These are phyloP conservation scores for Bombycilla garrulus DNA, from an alignment of 2,113 vertebrate species.

Conservation along the genomic window DNA sequence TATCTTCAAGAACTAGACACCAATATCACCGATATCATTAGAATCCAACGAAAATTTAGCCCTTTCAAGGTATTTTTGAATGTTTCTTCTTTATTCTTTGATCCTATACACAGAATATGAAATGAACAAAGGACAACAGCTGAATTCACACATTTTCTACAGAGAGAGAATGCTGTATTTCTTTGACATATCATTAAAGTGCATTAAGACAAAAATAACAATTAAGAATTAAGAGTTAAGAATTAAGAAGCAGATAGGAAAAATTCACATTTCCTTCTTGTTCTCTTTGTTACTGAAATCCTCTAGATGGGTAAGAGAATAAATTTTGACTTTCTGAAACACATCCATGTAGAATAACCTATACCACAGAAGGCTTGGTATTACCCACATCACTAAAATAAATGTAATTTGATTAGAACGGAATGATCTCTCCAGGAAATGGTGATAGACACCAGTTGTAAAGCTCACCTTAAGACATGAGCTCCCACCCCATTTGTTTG, in stretches of 20 bases:
- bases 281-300: background rate
- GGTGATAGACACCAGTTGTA: background rate
- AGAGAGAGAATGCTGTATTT: background rate
- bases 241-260: background rate
- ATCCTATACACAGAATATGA: background rate
- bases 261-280: background rate
- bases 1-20: background rate
- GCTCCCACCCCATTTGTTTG: background rate
- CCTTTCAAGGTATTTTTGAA: background rate
- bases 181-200: background rate
- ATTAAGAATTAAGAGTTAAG: background rate
- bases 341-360: background rate
- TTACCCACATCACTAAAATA: background rate
- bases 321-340: background rate
- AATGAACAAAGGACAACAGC: background rate
- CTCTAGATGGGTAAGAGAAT: background rate
- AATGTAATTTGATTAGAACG: background rate
- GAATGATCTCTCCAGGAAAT: background rate
- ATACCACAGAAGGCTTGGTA: background rate
- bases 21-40: background rate
- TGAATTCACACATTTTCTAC: background rate
- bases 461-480: background rate
- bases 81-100: background rate
- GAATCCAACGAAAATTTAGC: background rate
- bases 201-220: background rate